Evolutionary conservation across 2,888 invertebrate species (phyloP).

Genomic region (Galeopsomyia nigrocyanea): DNA sequence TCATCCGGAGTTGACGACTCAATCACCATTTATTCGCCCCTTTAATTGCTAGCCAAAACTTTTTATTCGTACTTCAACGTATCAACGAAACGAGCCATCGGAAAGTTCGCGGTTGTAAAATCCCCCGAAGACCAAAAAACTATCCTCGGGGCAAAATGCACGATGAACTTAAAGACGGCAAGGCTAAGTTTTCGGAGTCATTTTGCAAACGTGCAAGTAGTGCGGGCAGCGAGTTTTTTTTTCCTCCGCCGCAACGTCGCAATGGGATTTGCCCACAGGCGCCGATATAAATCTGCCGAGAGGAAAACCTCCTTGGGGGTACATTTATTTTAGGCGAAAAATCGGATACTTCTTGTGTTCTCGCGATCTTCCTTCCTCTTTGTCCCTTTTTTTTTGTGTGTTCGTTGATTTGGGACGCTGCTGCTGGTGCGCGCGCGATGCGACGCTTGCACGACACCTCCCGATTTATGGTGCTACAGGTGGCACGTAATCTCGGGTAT

Average conservation of each 20-base stretch:
- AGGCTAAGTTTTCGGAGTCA: slow-evolving; percentile 3
- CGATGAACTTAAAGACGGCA: background rate
- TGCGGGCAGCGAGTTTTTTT: background rate
- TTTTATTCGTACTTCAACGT: background rate
- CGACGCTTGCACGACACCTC: background rate
- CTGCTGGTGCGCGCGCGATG: background rate
- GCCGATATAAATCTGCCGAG: slow-evolving; percentile 22
- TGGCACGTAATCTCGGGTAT: slow-evolving; percentile 30
- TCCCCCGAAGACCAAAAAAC: background rate
- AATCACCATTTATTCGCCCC: background rate
- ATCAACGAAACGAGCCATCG: background rate
- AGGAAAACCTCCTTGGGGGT: slow-evolving; percentile 14
- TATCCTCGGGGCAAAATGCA: too few species aligned
- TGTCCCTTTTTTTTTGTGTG: slow-evolving; percentile 5
- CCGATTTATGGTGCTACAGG: slow-evolving; percentile 40
- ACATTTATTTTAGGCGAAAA: slow-evolving; percentile 29
- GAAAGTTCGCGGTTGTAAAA: background rate
- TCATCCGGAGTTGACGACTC: too few species aligned
- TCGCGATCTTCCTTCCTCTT: too few species aligned
- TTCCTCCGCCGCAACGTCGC: background rate
- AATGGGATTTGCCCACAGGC: slow-evolving; percentile 1
- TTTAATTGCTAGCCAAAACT: slow-evolving; percentile 11
- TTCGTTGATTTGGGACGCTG: background rate
- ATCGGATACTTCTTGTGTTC: slow-evolving; percentile 11
- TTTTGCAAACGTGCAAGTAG: slow-evolving; percentile 1